Percentiles rank a stretch among this genome's conserved stretches.
These are phyloP conservation scores for Phortica okadai DNA, from an alignment of 2,888 invertebrate species.

Conservation along the genomic window DNA sequence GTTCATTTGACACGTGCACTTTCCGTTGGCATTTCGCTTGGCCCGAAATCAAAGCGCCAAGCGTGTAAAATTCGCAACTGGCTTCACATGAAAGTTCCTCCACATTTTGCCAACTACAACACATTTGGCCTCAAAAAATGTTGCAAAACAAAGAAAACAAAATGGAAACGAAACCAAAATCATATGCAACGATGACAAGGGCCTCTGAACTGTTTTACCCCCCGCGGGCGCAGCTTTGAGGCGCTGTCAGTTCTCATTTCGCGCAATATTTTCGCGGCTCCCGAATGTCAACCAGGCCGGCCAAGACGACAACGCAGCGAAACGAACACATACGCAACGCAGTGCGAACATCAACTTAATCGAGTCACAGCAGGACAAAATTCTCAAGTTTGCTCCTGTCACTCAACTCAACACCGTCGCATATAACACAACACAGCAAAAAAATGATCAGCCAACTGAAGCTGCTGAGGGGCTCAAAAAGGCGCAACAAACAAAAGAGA, in stretches of 20 bases:
- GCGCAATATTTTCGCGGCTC: conserved; percentile 2
- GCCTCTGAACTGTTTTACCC: background rate
- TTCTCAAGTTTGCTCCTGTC: conserved; percentile 44
- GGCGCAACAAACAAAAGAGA: background rate
- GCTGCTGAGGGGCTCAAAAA: too few species aligned
- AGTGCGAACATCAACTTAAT: conserved; percentile 45
- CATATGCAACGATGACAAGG: too few species aligned
- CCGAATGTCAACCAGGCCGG: conserved; percentile 2
- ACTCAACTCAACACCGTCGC: conserved; percentile 47
- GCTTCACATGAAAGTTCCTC: too few species aligned
- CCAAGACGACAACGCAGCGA: conserved; percentile 22
- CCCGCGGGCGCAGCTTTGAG: background rate
- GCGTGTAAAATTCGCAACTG: too few species aligned
- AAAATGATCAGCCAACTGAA: too few species aligned
- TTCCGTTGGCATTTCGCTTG: background rate
- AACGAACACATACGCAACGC: conserved; percentile 34
- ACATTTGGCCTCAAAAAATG: too few species aligned
- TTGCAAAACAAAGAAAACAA: too few species aligned
- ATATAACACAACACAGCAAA: too few species aligned
- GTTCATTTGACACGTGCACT: conserved; percentile 16
- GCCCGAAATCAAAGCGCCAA: background rate
- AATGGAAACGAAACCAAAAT: too few species aligned
- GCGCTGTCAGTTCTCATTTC: conserved; percentile 32
- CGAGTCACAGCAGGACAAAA: conserved; percentile 50
- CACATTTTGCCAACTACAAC: too few species aligned